Evolutionary conservation across 2,113 vertebrate species (phyloP), one percentile per base, ranked within the genome.

Genomic region (Nicator chloris): DNA sequence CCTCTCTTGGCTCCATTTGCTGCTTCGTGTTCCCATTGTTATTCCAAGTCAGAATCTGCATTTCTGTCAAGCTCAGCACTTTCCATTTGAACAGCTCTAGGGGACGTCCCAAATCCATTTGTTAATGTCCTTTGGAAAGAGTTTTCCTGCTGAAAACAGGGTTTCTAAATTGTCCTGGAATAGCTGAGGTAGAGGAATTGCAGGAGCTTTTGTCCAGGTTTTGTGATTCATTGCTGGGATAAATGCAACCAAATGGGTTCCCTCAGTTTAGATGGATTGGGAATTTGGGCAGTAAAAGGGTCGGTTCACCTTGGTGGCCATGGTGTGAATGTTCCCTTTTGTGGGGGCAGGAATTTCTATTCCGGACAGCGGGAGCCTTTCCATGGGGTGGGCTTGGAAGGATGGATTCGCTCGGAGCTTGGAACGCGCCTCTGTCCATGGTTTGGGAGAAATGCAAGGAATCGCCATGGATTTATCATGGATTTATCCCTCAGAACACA

Each of bases 401-500:
- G 63, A 9, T 13, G 50, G 50, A 5, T 56, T 56, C 3, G 4
- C 50, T 12, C 26, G 6, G 64, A 3, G 54, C 51, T 71, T 11
- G 42, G 42, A 8, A 12, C 3, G 4, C 1, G 12, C 42, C 44
- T 51, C 53, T 30, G 33, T 30, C 26, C 13, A 1, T 1, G 4
- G 10, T 26, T 35, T 9, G 53, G 61, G 47, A 30, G 28, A 47
- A 39, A 10, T 0, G 6, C 11, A 1, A 11, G 65, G 64, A 51
- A 21, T 47, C 8, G 5, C 30, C 2, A 0, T 4, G 82, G 61
- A 5, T 78, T 77, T 18, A 0, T 15, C 35, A 0, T 13, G 33
- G 28, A 14, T 54, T 82, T 51, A 13, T 69, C 33, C 23, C 51
- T 49, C 9, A 56, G 12, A 96, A 94, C 97, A 93, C 96, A 88